These are phyloP conservation scores for Pyxicephalus adspersus DNA, from an alignment of 2,113 vertebrate species.

Conservation along the genomic window DNA sequence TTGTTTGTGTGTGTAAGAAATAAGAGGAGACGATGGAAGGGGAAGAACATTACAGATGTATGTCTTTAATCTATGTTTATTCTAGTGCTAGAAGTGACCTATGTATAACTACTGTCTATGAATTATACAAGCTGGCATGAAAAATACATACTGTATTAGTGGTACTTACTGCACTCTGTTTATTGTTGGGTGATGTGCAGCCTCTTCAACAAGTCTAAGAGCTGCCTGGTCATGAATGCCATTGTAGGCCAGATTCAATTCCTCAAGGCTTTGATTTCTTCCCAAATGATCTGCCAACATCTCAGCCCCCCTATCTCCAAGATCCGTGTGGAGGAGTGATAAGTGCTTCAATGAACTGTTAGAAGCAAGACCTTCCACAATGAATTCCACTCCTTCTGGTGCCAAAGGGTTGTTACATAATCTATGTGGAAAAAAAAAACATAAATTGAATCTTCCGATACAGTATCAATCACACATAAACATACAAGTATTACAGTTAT, in stretches of 20 bases:
- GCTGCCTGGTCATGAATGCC: constrained; percentile 82
- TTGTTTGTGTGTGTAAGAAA: no score
- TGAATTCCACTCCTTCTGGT: constrained; percentile 70
- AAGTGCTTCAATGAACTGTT: constrained; percentile 81
- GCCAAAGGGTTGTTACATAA: constrained; percentile 85
- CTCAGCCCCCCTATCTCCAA: constrained; percentile 78
- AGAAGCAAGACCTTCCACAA: constrained; percentile 79
- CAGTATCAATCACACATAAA: background rate
- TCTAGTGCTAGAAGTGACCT: no score
- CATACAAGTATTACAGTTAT: no score
- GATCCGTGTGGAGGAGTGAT: constrained; percentile 85
- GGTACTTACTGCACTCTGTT: constrained; percentile 84
- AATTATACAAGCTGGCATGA: no score
- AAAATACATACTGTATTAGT: background rate
- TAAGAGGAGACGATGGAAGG: no score
- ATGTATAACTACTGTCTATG: no score
- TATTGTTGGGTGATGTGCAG: constrained; percentile 78
- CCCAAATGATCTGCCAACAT: constrained; percentile 77
- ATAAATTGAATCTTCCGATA: no score
- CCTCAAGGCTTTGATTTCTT: constrained; percentile 75
- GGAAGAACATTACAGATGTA: no score
- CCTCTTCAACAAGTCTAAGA: constrained; percentile 81
- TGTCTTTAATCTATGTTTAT: no score
- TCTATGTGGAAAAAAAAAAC: constrained; percentile 64
- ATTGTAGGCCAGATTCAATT: constrained; percentile 93